A percentile compares a stretch with the other conserved stretches of the same genome.
Evolutionary conservation across 2,113 vertebrate genomes (phyloP).

Genomic region (Rafetus swinhoei): DNA sequence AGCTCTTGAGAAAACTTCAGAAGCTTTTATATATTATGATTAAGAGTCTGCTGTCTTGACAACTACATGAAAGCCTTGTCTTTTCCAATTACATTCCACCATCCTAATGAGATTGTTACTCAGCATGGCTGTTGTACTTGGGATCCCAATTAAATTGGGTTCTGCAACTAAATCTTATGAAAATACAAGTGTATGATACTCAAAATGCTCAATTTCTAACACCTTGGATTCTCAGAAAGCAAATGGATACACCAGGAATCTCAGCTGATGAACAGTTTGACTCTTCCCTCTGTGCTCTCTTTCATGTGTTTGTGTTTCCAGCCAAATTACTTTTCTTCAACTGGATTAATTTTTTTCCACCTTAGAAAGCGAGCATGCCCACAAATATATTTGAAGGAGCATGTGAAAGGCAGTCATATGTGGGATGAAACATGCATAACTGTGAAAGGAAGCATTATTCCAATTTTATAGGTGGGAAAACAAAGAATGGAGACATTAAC

Average conservation of each 20-base stretch:
- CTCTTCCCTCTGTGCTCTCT: background rate
- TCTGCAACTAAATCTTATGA: background rate
- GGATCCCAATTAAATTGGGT: background rate
- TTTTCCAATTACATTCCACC: background rate
- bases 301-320: background rate
- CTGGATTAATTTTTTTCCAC: background rate
- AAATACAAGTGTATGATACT: background rate
- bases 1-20: background rate
- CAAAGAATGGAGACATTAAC: background rate
- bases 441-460: background rate
- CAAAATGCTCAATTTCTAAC: background rate
- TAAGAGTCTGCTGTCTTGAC: background rate
- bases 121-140: accelerated
- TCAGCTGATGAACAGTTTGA: background rate
- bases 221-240: background rate
- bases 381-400: background rate
- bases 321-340: background rate
- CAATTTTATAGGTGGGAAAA: background rate
- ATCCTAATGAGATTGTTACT: background rate
- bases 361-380: background rate
- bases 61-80: background rate
- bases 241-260: background rate
- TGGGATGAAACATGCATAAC: background rate
- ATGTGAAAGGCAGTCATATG: background rate
- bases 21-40: background rate